A percentile compares a stretch with the other conserved stretches of the same genome.
Conservation (phyloP, 1,140 invertebrate genomes). For the Eriosoma lanigerum region DNA sequence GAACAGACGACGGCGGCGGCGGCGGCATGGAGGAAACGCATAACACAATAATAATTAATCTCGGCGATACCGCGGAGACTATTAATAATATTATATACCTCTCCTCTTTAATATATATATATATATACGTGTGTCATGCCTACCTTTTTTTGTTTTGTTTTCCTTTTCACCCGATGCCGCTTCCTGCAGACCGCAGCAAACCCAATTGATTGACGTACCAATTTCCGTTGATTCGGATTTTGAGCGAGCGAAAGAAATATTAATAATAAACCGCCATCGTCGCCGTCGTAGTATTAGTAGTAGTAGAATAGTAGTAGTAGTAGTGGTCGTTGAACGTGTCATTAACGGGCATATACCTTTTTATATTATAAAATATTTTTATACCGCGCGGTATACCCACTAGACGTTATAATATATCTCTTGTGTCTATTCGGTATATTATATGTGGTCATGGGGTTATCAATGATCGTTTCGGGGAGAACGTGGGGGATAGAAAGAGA, state of each 20-base stretch:
- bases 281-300: not conserved
- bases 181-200: slow-evolving; percentile 33
- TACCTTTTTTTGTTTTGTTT: slow-evolving; percentile 24
- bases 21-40: not conserved
- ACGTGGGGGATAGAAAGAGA: too few species aligned
- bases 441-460: too few species aligned
- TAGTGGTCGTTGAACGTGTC: slow-evolving; percentile 26
- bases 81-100: slow-evolving; percentile 51
- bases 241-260: slow-evolving; percentile 21
- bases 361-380: not conserved
- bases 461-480: too few species aligned
- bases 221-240: slow-evolving; percentile 50
- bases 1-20: not conserved
- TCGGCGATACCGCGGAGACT: slow-evolving; percentile 35
- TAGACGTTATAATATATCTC: too few species aligned
- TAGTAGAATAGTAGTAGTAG: too few species aligned
- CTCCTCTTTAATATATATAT: slow-evolving; percentile 3
- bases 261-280: slow-evolving; percentile 27
- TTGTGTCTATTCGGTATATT: too few species aligned
- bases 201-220: slow-evolving; percentile 49
- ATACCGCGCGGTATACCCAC: too few species aligned
- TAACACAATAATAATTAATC: slow-evolving; percentile 48
- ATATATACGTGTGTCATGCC: slow-evolving; percentile 12
- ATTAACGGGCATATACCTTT: slow-evolving; percentile 37
- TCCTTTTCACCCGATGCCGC: slow-evolving; percentile 45